Conservation (phyloP, 2,797 vertebrate species). For the Eremophila alpestris region DNA sequence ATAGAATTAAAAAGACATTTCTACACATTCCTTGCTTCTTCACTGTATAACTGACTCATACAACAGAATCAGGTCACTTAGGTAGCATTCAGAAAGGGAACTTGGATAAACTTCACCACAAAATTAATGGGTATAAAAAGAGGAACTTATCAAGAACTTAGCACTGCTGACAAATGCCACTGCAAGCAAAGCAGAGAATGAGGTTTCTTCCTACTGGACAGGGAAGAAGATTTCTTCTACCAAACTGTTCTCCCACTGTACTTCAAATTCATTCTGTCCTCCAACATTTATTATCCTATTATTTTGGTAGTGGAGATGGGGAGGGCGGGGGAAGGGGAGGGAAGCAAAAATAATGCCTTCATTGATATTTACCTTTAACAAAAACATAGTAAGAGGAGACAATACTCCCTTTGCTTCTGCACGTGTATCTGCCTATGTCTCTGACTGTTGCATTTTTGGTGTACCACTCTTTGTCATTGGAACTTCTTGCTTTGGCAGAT, state of each 20-base stretch:
- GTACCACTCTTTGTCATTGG: constrained; percentile 37
- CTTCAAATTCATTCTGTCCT: neutral
- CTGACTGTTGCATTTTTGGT: constrained; percentile 65
- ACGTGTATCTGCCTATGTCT: constrained; percentile 86
- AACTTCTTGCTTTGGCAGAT: neutral
- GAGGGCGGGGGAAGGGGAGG: accelerated
- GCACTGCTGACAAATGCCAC: neutral
- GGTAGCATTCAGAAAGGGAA: neutral
- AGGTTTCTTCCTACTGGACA: neutral
- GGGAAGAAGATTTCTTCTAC: neutral
- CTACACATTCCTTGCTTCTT: neutral
- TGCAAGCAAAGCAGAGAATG: neutral
- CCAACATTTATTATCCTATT: neutral
- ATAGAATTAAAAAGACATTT: constrained; percentile 14
- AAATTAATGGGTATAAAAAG: neutral
- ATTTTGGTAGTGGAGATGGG: neutral
- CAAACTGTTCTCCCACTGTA: neutral
- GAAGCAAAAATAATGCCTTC: neutral
- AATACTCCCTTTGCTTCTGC: constrained; percentile 77
- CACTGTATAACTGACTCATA: neutral
- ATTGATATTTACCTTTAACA: constrained; percentile 86
- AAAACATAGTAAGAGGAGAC: constrained; percentile 87
- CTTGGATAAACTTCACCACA: neutral
- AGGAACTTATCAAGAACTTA: neutral
- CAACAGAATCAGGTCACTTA: neutral